These are phyloP conservation scores for Agrochola lota DNA, from an alignment of 2,888 invertebrate genomes.

Conservation along the genomic window DNA sequence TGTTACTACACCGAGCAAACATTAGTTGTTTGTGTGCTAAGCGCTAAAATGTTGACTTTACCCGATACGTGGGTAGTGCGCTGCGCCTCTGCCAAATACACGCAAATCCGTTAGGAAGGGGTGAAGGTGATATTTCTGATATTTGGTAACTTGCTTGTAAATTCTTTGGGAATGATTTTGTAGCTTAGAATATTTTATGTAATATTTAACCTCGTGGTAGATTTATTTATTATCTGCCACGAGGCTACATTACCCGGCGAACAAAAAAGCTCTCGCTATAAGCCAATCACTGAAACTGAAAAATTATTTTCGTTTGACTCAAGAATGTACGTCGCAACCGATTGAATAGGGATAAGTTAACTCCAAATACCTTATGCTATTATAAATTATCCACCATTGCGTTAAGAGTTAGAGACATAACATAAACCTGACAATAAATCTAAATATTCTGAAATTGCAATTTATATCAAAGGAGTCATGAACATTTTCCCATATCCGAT, in stretches of 20 bases:
- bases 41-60: constrained; percentile 64
- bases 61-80: constrained; percentile 21
- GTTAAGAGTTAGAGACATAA: background rate
- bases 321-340: background rate
- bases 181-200: no score
- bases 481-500: constrained; percentile 19
- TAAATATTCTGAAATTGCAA: background rate
- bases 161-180: background rate
- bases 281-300: background rate
- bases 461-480: background rate
- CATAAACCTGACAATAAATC: background rate
- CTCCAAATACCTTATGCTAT: background rate
- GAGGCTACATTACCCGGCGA: no score
- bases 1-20: constrained; percentile 48
- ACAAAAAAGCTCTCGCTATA: background rate
- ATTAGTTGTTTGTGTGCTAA: constrained; percentile 49
- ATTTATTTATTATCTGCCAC: no score
- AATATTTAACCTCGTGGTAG: no score
- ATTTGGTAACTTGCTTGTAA: background rate
- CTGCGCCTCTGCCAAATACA: constrained; percentile 36
- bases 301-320: background rate
- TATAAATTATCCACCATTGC: background rate
- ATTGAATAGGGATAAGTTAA: background rate
- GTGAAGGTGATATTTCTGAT: constrained; percentile 10
- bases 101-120: constrained; percentile 16